A percentile compares a stretch with the other conserved stretches of the same genome.
Conservation (phyloP, 2,797 vertebrate genomes). For the Phoxinus dragarum region DNA sequence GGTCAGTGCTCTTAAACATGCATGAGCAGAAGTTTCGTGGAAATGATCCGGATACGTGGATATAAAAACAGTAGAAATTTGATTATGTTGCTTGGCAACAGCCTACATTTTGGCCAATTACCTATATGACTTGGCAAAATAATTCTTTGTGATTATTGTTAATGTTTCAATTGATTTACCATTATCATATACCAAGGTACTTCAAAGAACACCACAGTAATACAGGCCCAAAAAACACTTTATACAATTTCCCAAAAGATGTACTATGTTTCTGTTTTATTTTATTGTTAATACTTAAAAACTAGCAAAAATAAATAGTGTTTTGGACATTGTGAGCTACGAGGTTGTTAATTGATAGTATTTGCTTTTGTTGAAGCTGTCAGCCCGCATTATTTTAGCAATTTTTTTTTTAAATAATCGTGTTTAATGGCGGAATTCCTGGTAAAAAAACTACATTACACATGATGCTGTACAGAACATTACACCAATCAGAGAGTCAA, state of each 20-base stretch:
- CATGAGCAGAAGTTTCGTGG: not conserved
- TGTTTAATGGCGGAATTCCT: not conserved
- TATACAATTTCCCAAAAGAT: not conserved
- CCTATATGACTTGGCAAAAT: not conserved
- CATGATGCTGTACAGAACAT: not conserved
- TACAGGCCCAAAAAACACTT: not conserved
- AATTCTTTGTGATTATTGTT: not conserved
- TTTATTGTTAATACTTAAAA: not conserved
- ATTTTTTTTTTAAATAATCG: not conserved
- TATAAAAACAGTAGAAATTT: not conserved
- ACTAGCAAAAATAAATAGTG: not conserved
- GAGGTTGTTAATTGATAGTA: not conserved
- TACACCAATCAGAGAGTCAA: not conserved
- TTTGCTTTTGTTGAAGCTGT: not conserved
- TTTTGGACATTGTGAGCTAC: not conserved
- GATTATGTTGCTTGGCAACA: conserved; percentile 9
- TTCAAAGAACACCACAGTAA: not conserved
- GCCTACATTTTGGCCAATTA: not conserved
- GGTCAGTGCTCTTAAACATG: not conserved
- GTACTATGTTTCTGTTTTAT: not conserved
- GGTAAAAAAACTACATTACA: not conserved
- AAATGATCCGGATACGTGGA: not conserved
- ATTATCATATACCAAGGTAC: not conserved
- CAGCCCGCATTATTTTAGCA: not conserved
- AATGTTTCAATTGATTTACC: not conserved